Evolutionary conservation across 2,113 vertebrate genomes (phyloP), one percentile per base, ranked within the genome.

Genomic region (Pelvicachromis taeniatus): DNA sequence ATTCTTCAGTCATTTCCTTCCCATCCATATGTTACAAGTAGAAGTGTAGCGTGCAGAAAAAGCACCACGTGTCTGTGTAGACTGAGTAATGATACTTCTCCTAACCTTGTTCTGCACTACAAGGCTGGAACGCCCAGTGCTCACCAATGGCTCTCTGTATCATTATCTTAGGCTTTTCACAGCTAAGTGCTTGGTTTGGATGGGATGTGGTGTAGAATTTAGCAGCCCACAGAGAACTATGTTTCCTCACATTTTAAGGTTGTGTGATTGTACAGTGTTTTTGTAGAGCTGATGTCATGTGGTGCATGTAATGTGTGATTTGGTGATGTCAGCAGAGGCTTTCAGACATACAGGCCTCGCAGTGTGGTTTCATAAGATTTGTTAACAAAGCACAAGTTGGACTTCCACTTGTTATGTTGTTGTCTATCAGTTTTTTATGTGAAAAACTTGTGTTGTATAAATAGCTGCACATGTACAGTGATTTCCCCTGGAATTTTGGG

Each of bases 161-260:
- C 89, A 95, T 95, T 94, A 95, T 78, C 90, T 86, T 9, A 26
- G 89, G 90, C 90, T 92, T 93, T 94, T 95, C 94, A 90, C 94
- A 94, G 92, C 87, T 82, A 85, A 78, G 93, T 94, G 94, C 85
- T 92, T 86, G 80, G 90, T 93, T 95, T 94, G 87, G 56, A 87
- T 12, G 79, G 83, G 90, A 91, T 91, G 90, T 87, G 91, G 94
- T 93, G 94, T 95, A 86, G 92, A 95, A 95, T 95, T 83, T 95
- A 85, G 82, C 94, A 89, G 88, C 85, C 84, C 59, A 84, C 90
- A 81, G 92, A 93, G 91, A 94, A 88, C 81, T 77, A 80, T 88
- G 86, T 88, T 90, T 81, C 81, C 65, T 91, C 75, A 75, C 89
- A 88, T 91, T 93, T 91, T 77, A 77, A 78, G 73, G 50, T 79